Evolutionary conservation across 1,140 invertebrate species (phyloP).

Genomic region (Drosophila gunungcola): DNA sequence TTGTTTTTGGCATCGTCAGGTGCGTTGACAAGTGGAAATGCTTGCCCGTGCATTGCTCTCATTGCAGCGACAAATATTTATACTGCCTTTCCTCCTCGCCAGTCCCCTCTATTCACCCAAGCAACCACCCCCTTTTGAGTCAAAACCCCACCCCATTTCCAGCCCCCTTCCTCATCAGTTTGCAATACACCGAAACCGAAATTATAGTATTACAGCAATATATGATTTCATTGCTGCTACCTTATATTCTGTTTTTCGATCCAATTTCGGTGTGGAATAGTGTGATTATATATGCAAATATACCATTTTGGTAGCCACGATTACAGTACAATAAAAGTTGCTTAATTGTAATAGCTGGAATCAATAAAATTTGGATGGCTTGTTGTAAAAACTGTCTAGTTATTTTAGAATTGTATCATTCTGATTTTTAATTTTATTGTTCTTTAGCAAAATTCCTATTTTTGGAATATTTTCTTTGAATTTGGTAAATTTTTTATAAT

Average conservation of each 20-base stretch:
- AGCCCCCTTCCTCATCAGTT: not conserved
- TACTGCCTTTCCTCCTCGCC: constrained; percentile 34
- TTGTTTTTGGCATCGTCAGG: constrained; percentile 56
- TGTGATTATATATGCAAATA: not conserved
- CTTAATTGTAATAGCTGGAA: too few species aligned
- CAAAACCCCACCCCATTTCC: not conserved
- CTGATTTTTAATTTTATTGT: too few species aligned
- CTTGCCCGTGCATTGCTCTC: constrained; percentile 78
- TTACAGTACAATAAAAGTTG: too few species aligned
- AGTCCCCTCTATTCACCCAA: not conserved
- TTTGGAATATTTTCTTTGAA: too few species aligned
- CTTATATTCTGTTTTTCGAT: not conserved
- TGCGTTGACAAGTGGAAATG: constrained; percentile 76
- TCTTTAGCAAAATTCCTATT: too few species aligned
- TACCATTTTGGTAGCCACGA: not conserved
- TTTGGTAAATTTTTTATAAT: too few species aligned
- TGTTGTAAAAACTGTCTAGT: too few species aligned
- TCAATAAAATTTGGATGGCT: too few species aligned
- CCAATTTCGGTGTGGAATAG: not conserved
- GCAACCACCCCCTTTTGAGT: not conserved
- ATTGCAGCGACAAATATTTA: constrained; percentile 77
- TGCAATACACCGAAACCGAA: constrained; percentile 25
- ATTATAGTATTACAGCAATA: constrained; percentile 20
- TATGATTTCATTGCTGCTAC: not conserved
- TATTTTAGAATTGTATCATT: too few species aligned